Evolutionary conservation across 1,140 invertebrate species (phyloP).

Genomic region (Bombus vancouverensis): DNA sequence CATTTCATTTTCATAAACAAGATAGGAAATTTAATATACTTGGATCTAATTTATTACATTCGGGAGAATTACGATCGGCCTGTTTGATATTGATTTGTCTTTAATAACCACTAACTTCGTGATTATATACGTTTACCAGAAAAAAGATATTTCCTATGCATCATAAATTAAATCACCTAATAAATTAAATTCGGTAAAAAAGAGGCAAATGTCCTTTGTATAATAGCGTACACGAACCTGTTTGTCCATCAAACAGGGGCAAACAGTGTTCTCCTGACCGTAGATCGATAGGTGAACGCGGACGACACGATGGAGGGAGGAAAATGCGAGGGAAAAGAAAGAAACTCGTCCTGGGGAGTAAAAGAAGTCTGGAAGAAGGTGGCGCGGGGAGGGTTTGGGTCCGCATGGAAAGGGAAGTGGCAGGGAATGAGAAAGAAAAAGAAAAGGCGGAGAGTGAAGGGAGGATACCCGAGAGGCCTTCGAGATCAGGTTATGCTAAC

Average conservation of each 20-base stretch:
- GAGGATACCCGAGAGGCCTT: slow-evolving; percentile 65
- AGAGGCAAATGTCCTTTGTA: too few relatives aligned
- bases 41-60: too few relatives aligned
- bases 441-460: slow-evolving; percentile 40
- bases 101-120: too few relatives aligned
- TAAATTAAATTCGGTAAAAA: too few relatives aligned
- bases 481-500: slow-evolving; percentile 80
- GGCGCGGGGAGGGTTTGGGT: background rate
- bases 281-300: background rate
- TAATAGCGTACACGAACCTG: background rate
- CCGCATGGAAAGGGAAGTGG: background rate
- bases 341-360: background rate
- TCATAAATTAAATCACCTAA: too few relatives aligned
- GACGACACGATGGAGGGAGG: background rate
- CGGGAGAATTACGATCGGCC: too few relatives aligned
- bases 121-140: too few relatives aligned
- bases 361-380: background rate
- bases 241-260: background rate
- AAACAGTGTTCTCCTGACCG: background rate
- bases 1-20: too few relatives aligned
- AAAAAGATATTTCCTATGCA: too few relatives aligned
- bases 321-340: background rate
- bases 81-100: too few relatives aligned
- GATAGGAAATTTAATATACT: too few relatives aligned
- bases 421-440: slow-evolving; percentile 7